phyloP scores from a whole-genome alignment of 2,113 vertebrate species.

The Lepus timidus region DNA sequence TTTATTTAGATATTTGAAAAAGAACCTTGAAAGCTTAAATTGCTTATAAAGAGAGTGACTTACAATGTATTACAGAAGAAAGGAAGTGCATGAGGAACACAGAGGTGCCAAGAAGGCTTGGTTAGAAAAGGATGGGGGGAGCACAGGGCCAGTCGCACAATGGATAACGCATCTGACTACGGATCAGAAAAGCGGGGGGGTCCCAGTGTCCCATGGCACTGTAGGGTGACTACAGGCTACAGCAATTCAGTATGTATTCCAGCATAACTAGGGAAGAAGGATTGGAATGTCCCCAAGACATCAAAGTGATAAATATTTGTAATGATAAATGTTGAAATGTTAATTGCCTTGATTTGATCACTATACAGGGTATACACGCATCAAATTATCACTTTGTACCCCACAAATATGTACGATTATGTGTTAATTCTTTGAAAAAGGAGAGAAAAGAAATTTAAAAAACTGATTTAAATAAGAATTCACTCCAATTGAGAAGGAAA shows the following conservation, averaged over 20 bases:
- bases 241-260: not conserved
- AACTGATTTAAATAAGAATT: not conserved
- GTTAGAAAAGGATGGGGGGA: not conserved
- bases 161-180: no score
- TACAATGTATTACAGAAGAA: not conserved
- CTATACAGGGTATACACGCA: not conserved
- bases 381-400: not conserved
- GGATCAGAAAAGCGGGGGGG: not conserved
- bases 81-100: not conserved
- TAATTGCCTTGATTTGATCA: not conserved
- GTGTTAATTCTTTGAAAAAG: not conserved
- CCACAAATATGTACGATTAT: not conserved
- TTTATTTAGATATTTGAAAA: conserved; percentile 14
- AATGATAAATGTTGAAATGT: not conserved
- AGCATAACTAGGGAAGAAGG: not conserved
- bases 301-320: not conserved
- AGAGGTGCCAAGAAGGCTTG: not conserved
- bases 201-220: not conserved
- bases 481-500: not conserved
- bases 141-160: no score
- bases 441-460: not conserved
- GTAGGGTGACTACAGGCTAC: not conserved
- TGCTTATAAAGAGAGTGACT: not conserved
- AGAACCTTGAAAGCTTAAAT: not conserved
- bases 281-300: not conserved